Evolutionary conservation across 2,888 invertebrate genomes (phyloP).

Genomic region (Drosophila suboccidentalis): DNA sequence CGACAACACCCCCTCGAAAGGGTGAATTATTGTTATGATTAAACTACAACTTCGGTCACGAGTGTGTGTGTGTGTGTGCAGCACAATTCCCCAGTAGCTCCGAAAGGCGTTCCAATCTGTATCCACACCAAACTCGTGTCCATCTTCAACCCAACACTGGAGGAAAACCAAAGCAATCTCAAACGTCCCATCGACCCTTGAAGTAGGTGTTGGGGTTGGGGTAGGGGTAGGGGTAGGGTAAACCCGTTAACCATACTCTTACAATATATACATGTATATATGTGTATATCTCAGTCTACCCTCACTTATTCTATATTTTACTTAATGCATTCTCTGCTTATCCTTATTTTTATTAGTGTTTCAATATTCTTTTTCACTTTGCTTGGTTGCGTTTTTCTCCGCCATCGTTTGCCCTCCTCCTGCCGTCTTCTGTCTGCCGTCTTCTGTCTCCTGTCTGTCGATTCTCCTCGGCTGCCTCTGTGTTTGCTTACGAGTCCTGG

Average conservation of each 20-base stretch:
- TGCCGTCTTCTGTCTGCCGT: slow-evolving; percentile 15
- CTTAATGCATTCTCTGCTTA: slow-evolving; percentile 82
- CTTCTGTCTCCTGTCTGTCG: slow-evolving; percentile 12
- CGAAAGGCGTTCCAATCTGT: slow-evolving; percentile 51
- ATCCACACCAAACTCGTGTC: slow-evolving; percentile 27
- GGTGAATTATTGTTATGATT: slow-evolving; percentile 82
- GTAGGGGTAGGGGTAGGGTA: neutral
- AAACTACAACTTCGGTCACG: slow-evolving; percentile 47
- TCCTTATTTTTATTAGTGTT: slow-evolving; percentile 82
- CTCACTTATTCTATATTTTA: slow-evolving; percentile 82
- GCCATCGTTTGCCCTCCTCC: slow-evolving; percentile 50
- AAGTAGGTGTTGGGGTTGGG: neutral
- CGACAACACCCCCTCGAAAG: slow-evolving; percentile 54
- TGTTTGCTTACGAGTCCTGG: slow-evolving; percentile 53
- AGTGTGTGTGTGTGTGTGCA: slow-evolving; percentile 5
- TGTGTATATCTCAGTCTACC: neutral
- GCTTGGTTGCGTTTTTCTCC: slow-evolving; percentile 76
- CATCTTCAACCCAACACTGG: slow-evolving; percentile 42
- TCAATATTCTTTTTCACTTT: slow-evolving; percentile 82
- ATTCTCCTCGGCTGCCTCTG: slow-evolving; percentile 42
- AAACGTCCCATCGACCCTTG: slow-evolving; percentile 47
- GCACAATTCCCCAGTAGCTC: slow-evolving; percentile 32
- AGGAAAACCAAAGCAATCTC: slow-evolving; percentile 53
- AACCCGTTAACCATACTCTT: slow-evolving; percentile 23
- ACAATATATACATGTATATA: neutral